Conservation (phyloP, 2,797 vertebrate genomes). For the Chaunax sp. region DNA sequence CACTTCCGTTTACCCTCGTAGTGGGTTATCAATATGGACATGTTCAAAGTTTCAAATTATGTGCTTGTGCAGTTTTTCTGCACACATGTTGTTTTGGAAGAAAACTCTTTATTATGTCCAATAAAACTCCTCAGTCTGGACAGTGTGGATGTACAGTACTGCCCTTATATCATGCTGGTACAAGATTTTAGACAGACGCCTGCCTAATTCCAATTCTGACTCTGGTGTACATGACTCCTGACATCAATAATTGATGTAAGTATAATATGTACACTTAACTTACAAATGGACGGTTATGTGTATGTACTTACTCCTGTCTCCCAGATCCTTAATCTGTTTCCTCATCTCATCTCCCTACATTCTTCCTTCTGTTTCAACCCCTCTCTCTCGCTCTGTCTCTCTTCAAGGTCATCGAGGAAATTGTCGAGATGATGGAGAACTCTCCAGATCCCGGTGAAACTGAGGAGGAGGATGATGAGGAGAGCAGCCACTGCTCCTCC, state of each 20-base stretch:
- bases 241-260: slow-evolving; percentile 39
- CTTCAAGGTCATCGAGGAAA: slow-evolving; percentile 92
- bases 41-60: no score
- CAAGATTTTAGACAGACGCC: slow-evolving; percentile 5
- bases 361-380: not conserved
- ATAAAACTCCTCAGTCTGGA: not conserved
- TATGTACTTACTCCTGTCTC: slow-evolving; percentile 9
- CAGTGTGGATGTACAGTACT: not conserved
- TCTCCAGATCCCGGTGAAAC: slow-evolving; percentile 93
- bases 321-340: not conserved
- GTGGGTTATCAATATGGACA: no score
- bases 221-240: not conserved
- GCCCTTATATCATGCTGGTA: not conserved
- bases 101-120: not conserved
- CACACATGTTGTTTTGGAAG: no score
- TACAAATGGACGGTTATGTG: slow-evolving; percentile 6
- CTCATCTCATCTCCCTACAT: not conserved
- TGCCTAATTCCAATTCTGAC: no score
- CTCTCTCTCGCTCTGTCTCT: not conserved
- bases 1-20: no score
- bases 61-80: no score
- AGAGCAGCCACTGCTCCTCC: slow-evolving; percentile 83
- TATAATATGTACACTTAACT: not conserved
- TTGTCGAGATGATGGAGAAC: slow-evolving; percentile 97
- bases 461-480: slow-evolving; percentile 89